These are phyloP conservation scores for Drosophila baimaii DNA, from an alignment of 1,140 invertebrate species.

Conservation along the genomic window DNA sequence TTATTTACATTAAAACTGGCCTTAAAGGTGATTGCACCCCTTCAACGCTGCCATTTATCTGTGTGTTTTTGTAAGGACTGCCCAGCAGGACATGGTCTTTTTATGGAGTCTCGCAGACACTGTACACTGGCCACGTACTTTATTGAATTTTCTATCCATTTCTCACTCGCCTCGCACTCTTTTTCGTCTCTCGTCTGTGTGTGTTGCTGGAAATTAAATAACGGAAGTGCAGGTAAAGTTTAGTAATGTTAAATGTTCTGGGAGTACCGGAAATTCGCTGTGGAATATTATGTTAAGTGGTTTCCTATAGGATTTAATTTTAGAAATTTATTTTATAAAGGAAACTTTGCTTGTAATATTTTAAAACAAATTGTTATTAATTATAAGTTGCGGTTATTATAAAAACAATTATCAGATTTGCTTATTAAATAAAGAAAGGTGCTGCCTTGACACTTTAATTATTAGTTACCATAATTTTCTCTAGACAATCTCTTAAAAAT, in stretches of 20 bases:
- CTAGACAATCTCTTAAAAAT: neutral
- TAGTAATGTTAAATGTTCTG: neutral
- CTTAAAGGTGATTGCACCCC: neutral
- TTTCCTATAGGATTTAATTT: neutral
- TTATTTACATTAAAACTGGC: constrained; percentile 27
- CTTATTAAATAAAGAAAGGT: too few relatives aligned
- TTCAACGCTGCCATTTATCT: constrained; percentile 2
- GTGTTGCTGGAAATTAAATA: constrained; percentile 2
- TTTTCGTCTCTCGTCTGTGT: neutral
- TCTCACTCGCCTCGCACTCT: constrained; percentile 10
- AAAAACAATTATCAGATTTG: too few relatives aligned
- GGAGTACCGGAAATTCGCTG: neutral
- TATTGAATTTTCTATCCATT: constrained; percentile 35
- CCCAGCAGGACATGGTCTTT: constrained; percentile 14
- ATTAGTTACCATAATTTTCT: too few relatives aligned
- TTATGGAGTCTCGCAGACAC: constrained; percentile 16
- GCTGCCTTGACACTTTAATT: too few relatives aligned
- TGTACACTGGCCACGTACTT: constrained; percentile 32
- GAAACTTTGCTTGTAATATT: neutral
- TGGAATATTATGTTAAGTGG: constrained; percentile 1
- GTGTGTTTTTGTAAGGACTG: neutral
- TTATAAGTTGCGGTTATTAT: too few relatives aligned
- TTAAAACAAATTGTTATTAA: too few relatives aligned
- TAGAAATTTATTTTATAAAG: neutral
- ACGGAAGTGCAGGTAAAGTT: neutral